Base-by-base conservation (phyloP, 2,797 vertebrate genomes). In the Sciurus vulgaris region DNA sequence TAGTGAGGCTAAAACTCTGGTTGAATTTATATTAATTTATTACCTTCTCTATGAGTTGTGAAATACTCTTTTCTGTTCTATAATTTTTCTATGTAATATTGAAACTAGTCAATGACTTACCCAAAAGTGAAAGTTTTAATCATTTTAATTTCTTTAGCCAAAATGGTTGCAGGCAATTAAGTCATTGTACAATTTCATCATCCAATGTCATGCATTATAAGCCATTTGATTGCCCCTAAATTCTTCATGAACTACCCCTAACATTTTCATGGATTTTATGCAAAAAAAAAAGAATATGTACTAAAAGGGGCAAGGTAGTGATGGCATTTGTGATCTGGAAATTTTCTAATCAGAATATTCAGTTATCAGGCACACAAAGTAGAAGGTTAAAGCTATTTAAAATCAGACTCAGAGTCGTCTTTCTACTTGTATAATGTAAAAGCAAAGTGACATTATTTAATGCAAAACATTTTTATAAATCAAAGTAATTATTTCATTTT, bases 401-500 rank as follows among this genome's bases (percentile, higher is more conserved):
- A 73, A 30, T 81, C 41, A 51, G 24, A 91, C 0, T 83, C 7
- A 63, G 73, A 84, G 12, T 65, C 54, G 83, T 65, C 26, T 44
- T 96, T n/a, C 69, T 94, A 56, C 15, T 18, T 89, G 3, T 35
- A 35, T 79, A 91, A 72, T 89, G 14, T 74, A 94, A 97, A 96
- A 84, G 15, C 13, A 83, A 79, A 26, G 44, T 79, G 30, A 22
- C 14, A 69, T 88, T 89, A 70, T 65, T 90, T 84, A 91, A 81
- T 83, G 8, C 79, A 77, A 96, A 93, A 94, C 13, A 83, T 83
- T 77, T 15, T 92, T 90, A 67, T 63, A 73, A 88, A 47, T 93
- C 49, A 95, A 87, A 83, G 41, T 61, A 87, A 76, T 94, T 73
- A 76, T 96, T 95, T 92, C 22, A 83, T 78, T 93, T 85, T 90